Evolutionary conservation across 1,140 invertebrate species (phyloP).

Genomic region (Pseudobourletiella spinata): DNA sequence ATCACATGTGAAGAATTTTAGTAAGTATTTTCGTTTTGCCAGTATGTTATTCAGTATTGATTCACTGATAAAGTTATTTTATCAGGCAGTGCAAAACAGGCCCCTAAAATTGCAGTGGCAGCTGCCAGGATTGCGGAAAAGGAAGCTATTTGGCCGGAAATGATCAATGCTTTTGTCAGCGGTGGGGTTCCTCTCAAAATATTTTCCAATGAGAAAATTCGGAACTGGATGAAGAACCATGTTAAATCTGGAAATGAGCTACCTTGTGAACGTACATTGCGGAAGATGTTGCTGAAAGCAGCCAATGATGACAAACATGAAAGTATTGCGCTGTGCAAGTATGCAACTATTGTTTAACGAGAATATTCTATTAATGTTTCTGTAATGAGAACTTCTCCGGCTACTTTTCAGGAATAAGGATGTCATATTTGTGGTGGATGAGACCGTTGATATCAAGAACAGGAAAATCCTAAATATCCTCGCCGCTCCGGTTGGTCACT

Average conservation of each 20-base stretch:
- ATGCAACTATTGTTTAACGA: background rate
- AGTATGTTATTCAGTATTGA: no score
- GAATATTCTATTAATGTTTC: background rate
- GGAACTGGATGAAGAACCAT: background rate
- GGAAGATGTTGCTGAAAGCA: background rate
- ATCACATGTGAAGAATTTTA: no score
- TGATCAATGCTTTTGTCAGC: background rate
- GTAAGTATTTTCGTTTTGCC: no score
- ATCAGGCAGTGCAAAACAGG: no score
- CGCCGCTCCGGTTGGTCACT: background rate
- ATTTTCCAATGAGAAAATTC: background rate
- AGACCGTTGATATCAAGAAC: background rate
- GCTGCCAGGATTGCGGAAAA: no score
- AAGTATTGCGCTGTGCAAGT: background rate
- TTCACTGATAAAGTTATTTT: no score
- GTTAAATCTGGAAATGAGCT: background rate
- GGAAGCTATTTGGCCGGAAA: background rate
- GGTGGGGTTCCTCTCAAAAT: background rate
- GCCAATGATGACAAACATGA: background rate
- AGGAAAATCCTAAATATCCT: background rate
- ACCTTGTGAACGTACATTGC: background rate
- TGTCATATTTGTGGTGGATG: background rate
- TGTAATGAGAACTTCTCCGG: background rate
- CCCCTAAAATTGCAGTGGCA: no score
- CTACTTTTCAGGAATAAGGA: background rate